Evolutionary conservation across 2,113 vertebrate species (phyloP).

Genomic region (Chrysochloris asiatica): DNA sequence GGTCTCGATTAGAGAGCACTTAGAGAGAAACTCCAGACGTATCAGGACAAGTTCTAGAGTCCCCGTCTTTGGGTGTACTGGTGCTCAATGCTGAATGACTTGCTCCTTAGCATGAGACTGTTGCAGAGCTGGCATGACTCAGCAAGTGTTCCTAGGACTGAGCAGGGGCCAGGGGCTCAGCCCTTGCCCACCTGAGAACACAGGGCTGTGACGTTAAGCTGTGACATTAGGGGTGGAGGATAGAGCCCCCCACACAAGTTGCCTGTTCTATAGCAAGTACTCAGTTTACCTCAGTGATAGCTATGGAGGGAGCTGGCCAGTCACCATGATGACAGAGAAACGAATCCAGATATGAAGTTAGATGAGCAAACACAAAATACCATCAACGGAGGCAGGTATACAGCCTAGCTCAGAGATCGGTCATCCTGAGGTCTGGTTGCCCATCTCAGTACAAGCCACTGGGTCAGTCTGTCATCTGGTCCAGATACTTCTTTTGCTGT

Average conservation of each 20-base stretch:
- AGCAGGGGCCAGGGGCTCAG: too few relatives aligned
- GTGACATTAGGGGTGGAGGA: background rate
- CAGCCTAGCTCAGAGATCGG: background rate
- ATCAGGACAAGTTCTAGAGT: background rate
- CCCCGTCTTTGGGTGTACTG: background rate
- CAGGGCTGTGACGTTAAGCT: background rate
- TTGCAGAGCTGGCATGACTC: fast-evolving
- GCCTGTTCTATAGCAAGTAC: background rate
- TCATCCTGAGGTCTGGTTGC: fast-evolving
- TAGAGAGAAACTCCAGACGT: background rate
- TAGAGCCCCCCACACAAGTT: background rate
- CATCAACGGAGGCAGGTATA: fast-evolving
- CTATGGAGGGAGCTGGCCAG: background rate
- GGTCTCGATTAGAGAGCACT: too few relatives aligned
- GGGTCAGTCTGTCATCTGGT: background rate
- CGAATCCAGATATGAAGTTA: background rate
- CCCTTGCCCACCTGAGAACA: background rate
- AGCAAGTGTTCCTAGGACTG: background rate
- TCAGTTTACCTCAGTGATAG: background rate
- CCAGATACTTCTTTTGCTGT: background rate
- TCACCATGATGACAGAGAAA: background rate
- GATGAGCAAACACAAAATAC: background rate
- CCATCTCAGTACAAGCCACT: background rate
- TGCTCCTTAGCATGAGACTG: background rate
- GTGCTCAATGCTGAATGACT: too few relatives aligned